Conservation (phyloP, 1,140 invertebrate genomes). For the Phortica variegata region DNA sequence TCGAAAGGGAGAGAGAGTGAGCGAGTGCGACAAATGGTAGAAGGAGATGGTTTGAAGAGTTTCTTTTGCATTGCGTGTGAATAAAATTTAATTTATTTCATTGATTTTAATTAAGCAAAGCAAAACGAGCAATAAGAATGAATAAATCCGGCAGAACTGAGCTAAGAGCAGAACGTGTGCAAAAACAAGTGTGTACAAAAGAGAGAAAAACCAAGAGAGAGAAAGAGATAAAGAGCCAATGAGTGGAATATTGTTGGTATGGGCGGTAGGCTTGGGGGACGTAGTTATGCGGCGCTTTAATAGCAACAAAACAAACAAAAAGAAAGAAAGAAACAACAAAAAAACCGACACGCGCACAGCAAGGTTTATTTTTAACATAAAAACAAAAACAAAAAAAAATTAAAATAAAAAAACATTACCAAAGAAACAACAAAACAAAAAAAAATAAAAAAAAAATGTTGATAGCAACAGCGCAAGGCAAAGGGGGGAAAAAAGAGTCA, state of each 20-base stretch:
- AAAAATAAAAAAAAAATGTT: conserved; percentile 46
- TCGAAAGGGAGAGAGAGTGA: too few relatives aligned
- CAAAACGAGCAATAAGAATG: too few relatives aligned
- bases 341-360: conserved; percentile 48
- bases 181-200: background rate
- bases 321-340: conserved; percentile 8
- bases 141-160: too few relatives aligned
- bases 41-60: too few relatives aligned
- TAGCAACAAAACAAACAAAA: too few relatives aligned
- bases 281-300: conserved; percentile 12
- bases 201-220: background rate
- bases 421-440: conserved; percentile 22
- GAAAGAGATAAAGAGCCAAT: background rate
- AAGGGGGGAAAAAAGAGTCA: conserved; percentile 4
- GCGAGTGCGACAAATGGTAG: too few relatives aligned
- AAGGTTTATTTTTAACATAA: conserved; percentile 49
- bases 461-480: conserved; percentile 31
- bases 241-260: background rate
- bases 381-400: conserved; percentile 39
- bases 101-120: conserved; percentile 40
- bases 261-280: too few relatives aligned
- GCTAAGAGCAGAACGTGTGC: conserved; percentile 5
- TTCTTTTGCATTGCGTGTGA: conserved; percentile 25
- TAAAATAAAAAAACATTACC: too few relatives aligned
- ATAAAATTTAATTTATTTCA: conserved; percentile 43